Evolutionary conservation across 2,888 invertebrate species (phyloP), one percentile per base, ranked within the genome.

Genomic region (Limnephilus auricula): DNA sequence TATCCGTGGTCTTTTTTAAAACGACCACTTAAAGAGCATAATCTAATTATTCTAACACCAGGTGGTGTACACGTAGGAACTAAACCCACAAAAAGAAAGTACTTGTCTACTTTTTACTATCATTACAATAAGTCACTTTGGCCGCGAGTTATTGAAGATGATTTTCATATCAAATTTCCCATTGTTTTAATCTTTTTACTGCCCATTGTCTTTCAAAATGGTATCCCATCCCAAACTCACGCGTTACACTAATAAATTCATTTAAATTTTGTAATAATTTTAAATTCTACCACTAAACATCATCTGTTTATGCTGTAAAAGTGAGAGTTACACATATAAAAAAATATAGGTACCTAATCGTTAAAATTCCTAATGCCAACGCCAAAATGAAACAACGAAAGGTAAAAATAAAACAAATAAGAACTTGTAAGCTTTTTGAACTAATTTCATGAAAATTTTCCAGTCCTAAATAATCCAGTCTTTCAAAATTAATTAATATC

Each of bases 151-250:
- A 82, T 31, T 18, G 34, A 31, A 82, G 31, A 82, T 32, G 5
- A 82, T 31, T 82, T 31, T 82, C 31, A 82, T 82, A 32, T 82
- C 32, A 82, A 32, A 82, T 82, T 82, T 32, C 18, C 82, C 34
- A 32, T 82, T 82, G 82, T 82, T 32, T 32, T 82, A 32, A 82
- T 82, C 18, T 82, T 82, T 82, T 82, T 34, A 82, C 18, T 31
- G 82, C 31, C 82, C 82, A 82, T 82, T 82, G 82, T 82, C 34
- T 65, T 65, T 25, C 50, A 65, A 18, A 65, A 25, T 65, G 50
- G 18, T 65, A 65, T 65, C 25, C 50, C 50, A 65, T 65, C 50
- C 18, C 25, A 65, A 65, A 65, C 50, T 65, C 50, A 65, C 50
- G 50, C 50, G 18, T 65, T 18, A 65, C 18, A 18, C 18, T 45